Conservation (phyloP, 2,797 vertebrate genomes). For the Rhinogobio ventralis region DNA sequence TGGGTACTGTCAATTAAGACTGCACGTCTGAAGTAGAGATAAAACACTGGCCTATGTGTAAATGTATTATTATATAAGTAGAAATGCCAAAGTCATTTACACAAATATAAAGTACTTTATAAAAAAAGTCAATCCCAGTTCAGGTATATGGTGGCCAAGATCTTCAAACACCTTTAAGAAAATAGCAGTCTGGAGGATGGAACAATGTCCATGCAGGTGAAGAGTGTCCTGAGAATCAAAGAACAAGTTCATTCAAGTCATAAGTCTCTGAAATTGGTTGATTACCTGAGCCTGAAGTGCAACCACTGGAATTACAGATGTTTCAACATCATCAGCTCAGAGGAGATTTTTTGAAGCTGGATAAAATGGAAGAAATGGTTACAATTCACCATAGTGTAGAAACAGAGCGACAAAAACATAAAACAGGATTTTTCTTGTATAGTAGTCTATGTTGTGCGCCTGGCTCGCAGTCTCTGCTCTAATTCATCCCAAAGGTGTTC, state of each 20-base stretch:
- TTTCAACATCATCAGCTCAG: constrained; percentile 27
- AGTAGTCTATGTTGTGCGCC: background rate
- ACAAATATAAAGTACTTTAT: background rate
- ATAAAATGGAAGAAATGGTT: constrained; percentile 12
- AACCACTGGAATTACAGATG: constrained; percentile 16
- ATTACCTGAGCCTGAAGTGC: constrained; percentile 33
- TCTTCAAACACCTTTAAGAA: constrained; percentile 1
- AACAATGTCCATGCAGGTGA: background rate
- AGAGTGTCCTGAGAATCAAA: constrained; percentile 21
- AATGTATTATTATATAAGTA: background rate
- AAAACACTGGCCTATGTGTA: background rate
- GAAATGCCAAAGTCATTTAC: background rate
- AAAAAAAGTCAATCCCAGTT: background rate
- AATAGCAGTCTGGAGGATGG: background rate
- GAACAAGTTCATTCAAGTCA: constrained; percentile 16
- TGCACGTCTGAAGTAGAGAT: constrained; percentile 6
- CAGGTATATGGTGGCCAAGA: background rate
- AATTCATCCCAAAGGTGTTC: too few species aligned
- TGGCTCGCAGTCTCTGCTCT: too few species aligned
- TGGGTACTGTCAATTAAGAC: constrained; percentile 3
- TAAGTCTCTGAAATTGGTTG: constrained; percentile 37
- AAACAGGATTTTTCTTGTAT: background rate
- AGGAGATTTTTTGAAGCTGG: constrained; percentile 3
- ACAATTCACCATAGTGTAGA: background rate
- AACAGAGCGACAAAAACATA: constrained; percentile 40